These are phyloP conservation scores for Diorhabda sublineata DNA, from an alignment of 1,140 invertebrate species.

Conservation along the genomic window DNA sequence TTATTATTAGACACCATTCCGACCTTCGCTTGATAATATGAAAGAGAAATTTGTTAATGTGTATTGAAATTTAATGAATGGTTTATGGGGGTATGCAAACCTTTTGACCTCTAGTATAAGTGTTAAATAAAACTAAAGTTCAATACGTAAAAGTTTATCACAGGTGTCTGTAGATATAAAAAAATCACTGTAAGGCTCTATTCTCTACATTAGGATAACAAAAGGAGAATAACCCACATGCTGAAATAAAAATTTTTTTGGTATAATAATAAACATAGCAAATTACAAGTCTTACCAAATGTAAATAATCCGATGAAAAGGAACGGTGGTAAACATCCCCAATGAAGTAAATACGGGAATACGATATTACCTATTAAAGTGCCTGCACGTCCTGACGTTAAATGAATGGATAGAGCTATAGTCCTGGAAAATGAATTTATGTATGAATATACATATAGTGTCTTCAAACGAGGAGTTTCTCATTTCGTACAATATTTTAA, in stretches of 20 bases:
- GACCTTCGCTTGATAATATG: no score
- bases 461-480: no score
- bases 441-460: no score
- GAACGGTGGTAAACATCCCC: conserved; percentile 40
- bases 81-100: no score
- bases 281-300: conserved; percentile 15
- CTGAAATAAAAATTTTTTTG: neutral
- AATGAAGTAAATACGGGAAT: conserved; percentile 35
- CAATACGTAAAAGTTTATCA: no score
- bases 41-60: no score
- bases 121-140: no score
- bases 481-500: neutral
- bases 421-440: conserved; percentile 30
- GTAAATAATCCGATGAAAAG: conserved; percentile 29
- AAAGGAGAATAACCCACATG: neutral
- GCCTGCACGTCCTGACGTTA: conserved; percentile 37
- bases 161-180: no score
- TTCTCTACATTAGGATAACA: neutral
- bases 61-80: no score
- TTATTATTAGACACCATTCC: no score
- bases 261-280: neutral
- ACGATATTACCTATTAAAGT: conserved; percentile 39
- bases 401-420: conserved; percentile 32
- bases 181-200: neutral
- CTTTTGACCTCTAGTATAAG: no score